Evolutionary conservation across 2,113 vertebrate species (phyloP).

Genomic region (Chaenocephalus aceratus): DNA sequence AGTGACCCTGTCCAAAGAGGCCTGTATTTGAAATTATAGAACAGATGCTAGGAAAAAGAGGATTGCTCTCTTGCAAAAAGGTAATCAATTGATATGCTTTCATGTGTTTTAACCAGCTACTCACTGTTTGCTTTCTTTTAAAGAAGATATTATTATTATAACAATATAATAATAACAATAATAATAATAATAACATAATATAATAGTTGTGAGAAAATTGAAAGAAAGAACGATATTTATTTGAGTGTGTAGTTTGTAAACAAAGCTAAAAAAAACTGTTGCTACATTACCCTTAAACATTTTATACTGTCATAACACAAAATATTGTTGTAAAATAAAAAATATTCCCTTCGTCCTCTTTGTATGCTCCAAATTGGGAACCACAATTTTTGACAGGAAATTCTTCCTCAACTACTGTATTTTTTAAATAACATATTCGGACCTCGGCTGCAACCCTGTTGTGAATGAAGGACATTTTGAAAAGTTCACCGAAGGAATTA

Average conservation of each 20-base stretch:
- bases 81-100: slow-evolving; percentile 28
- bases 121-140: background rate
- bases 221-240: no score
- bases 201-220: no score
- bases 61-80: background rate
- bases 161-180: no score
- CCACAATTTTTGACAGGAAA: background rate
- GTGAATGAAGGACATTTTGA: slow-evolving; percentile 21
- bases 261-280: no score
- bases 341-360: background rate
- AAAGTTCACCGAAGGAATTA: slow-evolving; percentile 28
- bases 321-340: no score
- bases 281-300: no score
- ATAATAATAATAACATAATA: no score
- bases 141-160: background rate
- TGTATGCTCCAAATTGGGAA: background rate
- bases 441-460: slow-evolving; percentile 1
- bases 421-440: background rate
- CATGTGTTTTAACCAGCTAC: background rate
- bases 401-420: background rate
- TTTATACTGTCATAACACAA: no score
- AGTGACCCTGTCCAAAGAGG: slow-evolving; percentile 33
- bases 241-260: no score
- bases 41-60: slow-evolving; percentile 5
- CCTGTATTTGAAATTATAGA: slow-evolving; percentile 9